Percentiles rank a stretch among this genome's conserved stretches.
These are phyloP conservation scores for Metacarcinus magister DNA, from an alignment of 2,888 invertebrate species.

Conservation along the genomic window DNA sequence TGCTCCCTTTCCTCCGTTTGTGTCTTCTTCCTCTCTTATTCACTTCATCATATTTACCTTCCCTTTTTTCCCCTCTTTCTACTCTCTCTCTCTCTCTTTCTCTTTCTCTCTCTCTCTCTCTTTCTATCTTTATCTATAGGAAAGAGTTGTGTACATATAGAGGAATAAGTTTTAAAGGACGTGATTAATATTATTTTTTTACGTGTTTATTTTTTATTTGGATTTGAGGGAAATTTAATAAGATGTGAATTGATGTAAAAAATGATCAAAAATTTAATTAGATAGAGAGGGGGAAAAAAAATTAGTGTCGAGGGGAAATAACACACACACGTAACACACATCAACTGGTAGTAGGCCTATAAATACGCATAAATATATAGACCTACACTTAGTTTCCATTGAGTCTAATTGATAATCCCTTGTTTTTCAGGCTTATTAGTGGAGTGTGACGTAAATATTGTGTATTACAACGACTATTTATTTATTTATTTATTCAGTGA, in stretches of 20 bases:
- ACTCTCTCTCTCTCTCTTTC: no score
- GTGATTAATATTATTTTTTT: no score
- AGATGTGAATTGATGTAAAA: background rate
- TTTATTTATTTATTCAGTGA: background rate
- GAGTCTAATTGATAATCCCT: conserved; percentile 6
- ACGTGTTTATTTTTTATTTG: no score
- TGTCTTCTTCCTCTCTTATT: background rate
- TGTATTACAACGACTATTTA: no score
- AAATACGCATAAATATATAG: background rate
- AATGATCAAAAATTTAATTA: background rate
- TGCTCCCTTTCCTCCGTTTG: background rate
- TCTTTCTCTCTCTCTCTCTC: background rate
- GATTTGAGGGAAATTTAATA: no score
- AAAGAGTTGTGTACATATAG: background rate
- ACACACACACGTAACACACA: no score
- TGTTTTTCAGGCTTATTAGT: background rate
- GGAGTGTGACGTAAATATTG: background rate
- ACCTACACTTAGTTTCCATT: background rate
- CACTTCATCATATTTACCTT: conserved; percentile 17
- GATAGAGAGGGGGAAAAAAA: no score
- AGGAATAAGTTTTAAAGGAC: no score
- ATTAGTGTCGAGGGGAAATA: no score
- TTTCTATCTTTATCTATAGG: background rate
- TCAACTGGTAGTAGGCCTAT: background rate
- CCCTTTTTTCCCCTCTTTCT: background rate